Base-by-base conservation (phyloP, 53 echinoderm and acorn worm species). In the Echinarachnius parma region DNA sequence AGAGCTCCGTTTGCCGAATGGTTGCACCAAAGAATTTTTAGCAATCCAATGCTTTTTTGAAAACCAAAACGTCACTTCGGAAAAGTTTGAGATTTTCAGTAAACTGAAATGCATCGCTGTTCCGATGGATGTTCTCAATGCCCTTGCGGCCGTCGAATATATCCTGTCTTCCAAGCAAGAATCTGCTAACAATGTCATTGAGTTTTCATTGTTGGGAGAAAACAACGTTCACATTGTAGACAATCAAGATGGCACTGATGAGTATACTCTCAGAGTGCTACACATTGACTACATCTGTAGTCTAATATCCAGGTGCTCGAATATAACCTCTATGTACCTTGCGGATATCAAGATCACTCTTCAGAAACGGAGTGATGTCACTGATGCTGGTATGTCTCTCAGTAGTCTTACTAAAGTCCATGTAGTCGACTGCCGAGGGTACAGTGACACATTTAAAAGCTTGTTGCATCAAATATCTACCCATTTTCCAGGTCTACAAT, bases 31-130 rank as follows among this genome's bases (percentile, higher is more conserved):
- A 0, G 48, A 48, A 18, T 48, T 48, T 48, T 22, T 48, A 18
- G n/a, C n/a, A n/a, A 48, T 48, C 21, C 48, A 48, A 22, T 48
- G 48, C 11, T 48, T 20, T 22, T 48, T 48, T 48, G 48, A 48
- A 22, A 20, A 22, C n/a, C 48, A 48, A 10, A 20, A 18, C 3
- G 48, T 4, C 48, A 48, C 21, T 18, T 18, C 18, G 48, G 21
- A 20, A 48, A 48, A 16, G 5, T 20, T 22, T 20, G 48, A 48
- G 19, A 48, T 48, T 20, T 48, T 48, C 11, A 48, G 21, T 48
- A 48, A 48, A 10, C 18, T 20, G 19, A 48, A 22, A 48, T 20
- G 19, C 18, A 18, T 48, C 21, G 18, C 21, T 22, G 21, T 48
- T 18, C 19, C 18, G 18, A 18, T 48, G 1, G 21, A 48, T 22